Base-by-base conservation (phyloP, 2,888 invertebrate species). In the Protodeltote pygarga region DNA sequence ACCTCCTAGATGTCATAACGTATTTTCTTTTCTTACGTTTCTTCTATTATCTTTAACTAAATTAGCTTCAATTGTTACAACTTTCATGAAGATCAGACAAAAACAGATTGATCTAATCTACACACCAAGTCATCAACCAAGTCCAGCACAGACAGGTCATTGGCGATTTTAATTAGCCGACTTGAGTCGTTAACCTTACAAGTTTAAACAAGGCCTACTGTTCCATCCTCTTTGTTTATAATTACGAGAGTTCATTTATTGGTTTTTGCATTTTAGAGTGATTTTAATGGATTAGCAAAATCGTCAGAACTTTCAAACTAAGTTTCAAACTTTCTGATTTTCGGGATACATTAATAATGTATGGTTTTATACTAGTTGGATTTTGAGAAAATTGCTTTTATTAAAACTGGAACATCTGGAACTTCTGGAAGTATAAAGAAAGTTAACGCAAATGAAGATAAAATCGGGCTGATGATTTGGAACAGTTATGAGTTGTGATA, bases 101-200 rank as follows among this genome's bases (percentile, higher is more conserved):
- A n/a, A n/a, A n/a, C n/a, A n/a, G n/a, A n/a, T n/a, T n/a, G 3
- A 2, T 9, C 2, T 29, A 16, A 10, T 29, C 3, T 5, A 5
- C 1, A 9, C 9, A 31, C 6, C 1, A 19, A 31, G 24, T 8
- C 2, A 2, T 4, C 0, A 3, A 15, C 35, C 5, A 19, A 53
- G 42, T 52, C 48, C 57, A 15, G 5, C 47, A 32, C 65, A 35
- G 29, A 17, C 33, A 47, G 33, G 25, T 21, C 20, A 55, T 47
- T 19, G 35, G 24, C 25, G 20, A 50, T 53, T 69, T 65, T 55
- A 58, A 61, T 58, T 49, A 52, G 51, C 28, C 27, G 33, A 42
- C 13, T 40, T 32, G 35, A 60, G 66, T 51, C 66, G 20, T 69
- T 61, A 69, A 55, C 64, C 61, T 50, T 46, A 37, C 16, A 42